These are phyloP conservation scores for Pseudomyrmex cubaensis DNA, from an alignment of 1,140 invertebrate species.

Conservation along the genomic window DNA sequence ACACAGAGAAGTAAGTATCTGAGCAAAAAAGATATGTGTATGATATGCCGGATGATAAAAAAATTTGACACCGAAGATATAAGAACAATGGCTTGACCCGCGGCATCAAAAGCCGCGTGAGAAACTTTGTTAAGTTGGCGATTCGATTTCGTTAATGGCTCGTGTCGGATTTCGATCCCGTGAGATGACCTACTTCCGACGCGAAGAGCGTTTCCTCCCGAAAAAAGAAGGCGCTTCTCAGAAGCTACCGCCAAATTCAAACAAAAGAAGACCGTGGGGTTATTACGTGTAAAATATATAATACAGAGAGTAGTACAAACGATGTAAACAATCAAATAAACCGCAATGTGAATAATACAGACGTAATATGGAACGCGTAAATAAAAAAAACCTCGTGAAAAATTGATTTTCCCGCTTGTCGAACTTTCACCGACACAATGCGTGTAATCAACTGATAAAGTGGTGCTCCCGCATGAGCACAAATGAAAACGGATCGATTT, in stretches of 20 bases:
- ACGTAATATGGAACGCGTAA: neutral
- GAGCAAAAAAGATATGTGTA: too few species aligned
- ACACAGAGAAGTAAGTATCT: too few species aligned
- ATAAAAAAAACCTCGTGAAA: neutral
- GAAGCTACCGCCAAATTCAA: neutral
- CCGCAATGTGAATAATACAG: neutral
- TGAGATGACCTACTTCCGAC: conserved; percentile 39
- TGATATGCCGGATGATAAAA: neutral
- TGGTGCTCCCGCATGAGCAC: neutral
- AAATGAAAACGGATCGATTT: conserved; percentile 21
- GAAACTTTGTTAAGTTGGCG: conserved; percentile 37
- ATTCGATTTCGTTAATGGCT: conserved; percentile 59
- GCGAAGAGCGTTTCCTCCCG: neutral
- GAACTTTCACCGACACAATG: neutral
- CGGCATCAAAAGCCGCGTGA: neutral
- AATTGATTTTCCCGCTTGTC: neutral
- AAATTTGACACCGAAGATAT: neutral
- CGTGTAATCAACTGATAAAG: neutral
- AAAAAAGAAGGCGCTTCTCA: neutral
- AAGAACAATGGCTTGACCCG: conserved; percentile 5
- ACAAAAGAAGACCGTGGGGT: too few species aligned
- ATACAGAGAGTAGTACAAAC: neutral
- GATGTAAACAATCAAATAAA: neutral
- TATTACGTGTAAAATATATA: too few species aligned
- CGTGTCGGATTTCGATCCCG: conserved; percentile 52